Conservation (phyloP, 2,113 vertebrate species). For the Artemisiospiza belli region DNA sequence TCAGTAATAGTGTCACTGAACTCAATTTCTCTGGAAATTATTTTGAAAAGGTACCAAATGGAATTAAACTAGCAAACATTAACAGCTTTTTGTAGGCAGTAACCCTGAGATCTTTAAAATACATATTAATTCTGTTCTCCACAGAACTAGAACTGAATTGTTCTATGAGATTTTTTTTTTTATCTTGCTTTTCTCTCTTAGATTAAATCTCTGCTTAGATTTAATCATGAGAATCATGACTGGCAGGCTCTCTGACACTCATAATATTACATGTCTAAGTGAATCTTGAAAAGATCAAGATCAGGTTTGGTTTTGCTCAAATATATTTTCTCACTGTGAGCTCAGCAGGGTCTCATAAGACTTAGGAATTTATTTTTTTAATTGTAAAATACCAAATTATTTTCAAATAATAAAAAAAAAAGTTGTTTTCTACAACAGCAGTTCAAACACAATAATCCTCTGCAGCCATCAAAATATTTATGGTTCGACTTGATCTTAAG, state of each 20-base stretch:
- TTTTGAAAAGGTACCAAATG: not conserved
- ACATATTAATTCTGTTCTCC: not conserved
- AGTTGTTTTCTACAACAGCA: not conserved
- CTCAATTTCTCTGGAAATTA: not conserved
- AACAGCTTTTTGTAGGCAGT: not conserved
- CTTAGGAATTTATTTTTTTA: not conserved
- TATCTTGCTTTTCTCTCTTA: not conserved
- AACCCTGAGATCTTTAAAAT: not conserved
- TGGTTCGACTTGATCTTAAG: fast-evolving
- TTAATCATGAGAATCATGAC: not conserved
- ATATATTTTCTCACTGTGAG: not conserved
- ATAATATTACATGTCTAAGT: not conserved
- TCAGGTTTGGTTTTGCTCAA: not conserved
- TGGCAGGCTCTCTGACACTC: not conserved
- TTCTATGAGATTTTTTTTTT: not conserved
- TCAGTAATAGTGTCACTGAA: not conserved
- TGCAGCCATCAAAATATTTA: not conserved
- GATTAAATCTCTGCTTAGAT: not conserved
- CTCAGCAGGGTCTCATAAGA: not conserved
- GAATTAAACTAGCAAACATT: not conserved
- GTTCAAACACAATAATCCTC: not conserved
- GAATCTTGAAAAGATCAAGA: not conserved
- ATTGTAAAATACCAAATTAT: not conserved
- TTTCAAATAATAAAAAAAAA: not conserved
- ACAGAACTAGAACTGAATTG: not conserved